phyloP scores from a whole-genome alignment of 2,888 invertebrate genomes.

The Spisula subtruncata region DNA sequence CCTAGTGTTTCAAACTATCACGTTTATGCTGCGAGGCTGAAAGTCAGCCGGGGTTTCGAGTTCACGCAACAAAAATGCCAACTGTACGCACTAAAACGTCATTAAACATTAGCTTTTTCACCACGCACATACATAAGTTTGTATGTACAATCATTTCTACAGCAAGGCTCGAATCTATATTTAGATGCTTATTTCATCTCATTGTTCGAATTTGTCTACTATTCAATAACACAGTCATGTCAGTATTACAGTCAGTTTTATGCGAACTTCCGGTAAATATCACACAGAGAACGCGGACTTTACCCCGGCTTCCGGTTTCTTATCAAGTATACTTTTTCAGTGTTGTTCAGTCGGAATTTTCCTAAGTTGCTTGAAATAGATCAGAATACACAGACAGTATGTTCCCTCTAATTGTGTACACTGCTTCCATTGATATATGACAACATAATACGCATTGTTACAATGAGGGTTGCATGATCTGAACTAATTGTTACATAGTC shows the following conservation, averaged over 20 bases:
- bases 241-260: neutral
- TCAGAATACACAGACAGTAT: neutral
- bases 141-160: neutral
- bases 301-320: neutral
- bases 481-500: no score
- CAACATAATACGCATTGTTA: neutral
- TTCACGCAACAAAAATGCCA: no score
- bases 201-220: neutral
- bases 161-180: neutral
- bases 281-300: neutral
- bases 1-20: no score
- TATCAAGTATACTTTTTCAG: no score
- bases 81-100: no score
- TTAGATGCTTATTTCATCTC: neutral
- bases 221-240: neutral
- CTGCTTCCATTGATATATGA: neutral
- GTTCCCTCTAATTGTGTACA: neutral
- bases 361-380: neutral
- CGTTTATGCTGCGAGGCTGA: no score
- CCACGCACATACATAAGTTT: no score
- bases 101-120: no score
- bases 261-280: neutral
- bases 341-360: neutral
- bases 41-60: no score
- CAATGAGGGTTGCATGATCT: no score